Evolutionary conservation across 2,888 invertebrate genomes (phyloP), one percentile per base, ranked within the genome.

Genomic region (Tipula lateralis): DNA sequence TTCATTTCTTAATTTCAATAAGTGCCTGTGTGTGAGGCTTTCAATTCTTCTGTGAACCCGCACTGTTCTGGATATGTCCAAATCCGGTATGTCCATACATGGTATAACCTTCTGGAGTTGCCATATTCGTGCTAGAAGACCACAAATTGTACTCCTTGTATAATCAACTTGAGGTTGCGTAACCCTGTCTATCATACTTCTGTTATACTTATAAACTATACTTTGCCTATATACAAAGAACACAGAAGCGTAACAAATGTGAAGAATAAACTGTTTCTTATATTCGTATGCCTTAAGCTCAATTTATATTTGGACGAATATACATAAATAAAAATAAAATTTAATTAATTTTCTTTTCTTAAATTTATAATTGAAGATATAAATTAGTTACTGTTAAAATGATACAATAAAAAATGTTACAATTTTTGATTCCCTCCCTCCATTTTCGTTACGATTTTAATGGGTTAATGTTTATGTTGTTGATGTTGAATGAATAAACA

Each of bases 351-450:
- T 44, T 66, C 66, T 66, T 66, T 66, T 66, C 66, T 24, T 44
- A n/a, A 44, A 44, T n/a, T 16, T 44, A 24, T 66, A 66, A 66
- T 66, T 66, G 0, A 66, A 66, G 7, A 66, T 24, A 66, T 66
- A 66, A 66, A 66, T 66, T 66, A 24, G 66, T 66, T 66, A 66
- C 66, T 66, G 66, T 66, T 66, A 66, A 66, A 66, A 66, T 24
- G 19, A 66, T 24, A 66, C 24, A 44, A 44, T n/a, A 36, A 36
- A 36, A 44, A n/a, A 44, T 16, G 36, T 36, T 9, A 1, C 36
- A 50, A 50, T 16, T 50, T 50, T 50, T 50, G 16, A 66, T 44
- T 66, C 44, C 3, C 7, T 44, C 44, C 16, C 16, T 16, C 16
- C 16, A 16, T 44, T 24, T 66, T 66, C 66, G 66, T 66, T 66